Percentiles rank a stretch among this genome's conserved stretches.
Evolutionary conservation across 2,797 vertebrate species (phyloP).

Genomic region (Mustela erminea): DNA sequence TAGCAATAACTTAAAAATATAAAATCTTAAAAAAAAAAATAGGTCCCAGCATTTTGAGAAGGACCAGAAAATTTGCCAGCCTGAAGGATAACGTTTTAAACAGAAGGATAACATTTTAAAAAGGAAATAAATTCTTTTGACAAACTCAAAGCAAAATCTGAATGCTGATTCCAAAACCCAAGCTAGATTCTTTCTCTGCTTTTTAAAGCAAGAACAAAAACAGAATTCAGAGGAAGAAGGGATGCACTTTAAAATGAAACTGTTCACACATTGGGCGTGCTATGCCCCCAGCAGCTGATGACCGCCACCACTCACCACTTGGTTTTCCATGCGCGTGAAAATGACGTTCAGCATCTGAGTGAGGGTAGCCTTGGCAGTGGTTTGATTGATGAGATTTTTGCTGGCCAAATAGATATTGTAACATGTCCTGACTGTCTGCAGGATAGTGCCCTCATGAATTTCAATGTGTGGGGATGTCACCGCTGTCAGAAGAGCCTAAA

Average conservation of each 20-base stretch:
- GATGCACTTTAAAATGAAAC: background rate
- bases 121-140: conserved; percentile 43
- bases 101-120: conserved; percentile 31
- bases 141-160: conserved; percentile 47
- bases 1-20: background rate
- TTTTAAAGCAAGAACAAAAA: conserved; percentile 46
- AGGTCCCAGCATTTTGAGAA: background rate
- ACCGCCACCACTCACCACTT: conserved; percentile 92
- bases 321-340: conserved; percentile 98
- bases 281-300: background rate
- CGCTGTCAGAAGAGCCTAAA: conserved; percentile 96
- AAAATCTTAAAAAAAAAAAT: background rate
- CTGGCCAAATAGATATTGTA: conserved; percentile 99
- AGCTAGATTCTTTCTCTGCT: background rate
- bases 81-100: conserved; percentile 16
- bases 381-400: conserved; percentile 99
- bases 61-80: conserved; percentile 37
- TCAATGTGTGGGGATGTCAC: conserved; percentile 98
- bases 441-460: conserved; percentile 97
- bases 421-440: conserved; percentile 97
- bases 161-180: conserved; percentile 38
- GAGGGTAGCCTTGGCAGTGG: conserved; percentile 98
- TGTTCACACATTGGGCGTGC: background rate
- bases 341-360: conserved; percentile 99
- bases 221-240: background rate